phyloP scores from a whole-genome alignment of 1,140 invertebrate genomes.

The Watersipora subatra region DNA sequence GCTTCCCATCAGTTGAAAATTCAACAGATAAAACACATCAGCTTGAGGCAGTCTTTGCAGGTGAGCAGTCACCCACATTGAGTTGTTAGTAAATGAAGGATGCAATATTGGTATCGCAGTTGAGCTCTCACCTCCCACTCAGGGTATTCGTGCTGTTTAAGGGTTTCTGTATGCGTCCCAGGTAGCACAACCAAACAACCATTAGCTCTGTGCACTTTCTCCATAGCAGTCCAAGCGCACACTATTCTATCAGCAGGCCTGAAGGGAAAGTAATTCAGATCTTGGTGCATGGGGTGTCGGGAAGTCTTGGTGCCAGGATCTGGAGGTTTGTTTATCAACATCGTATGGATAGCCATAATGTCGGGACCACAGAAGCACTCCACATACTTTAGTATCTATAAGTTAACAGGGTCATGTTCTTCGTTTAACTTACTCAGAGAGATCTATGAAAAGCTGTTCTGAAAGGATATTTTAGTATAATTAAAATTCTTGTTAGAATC shows the following conservation, averaged over 20 bases:
- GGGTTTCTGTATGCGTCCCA: constrained; percentile 53
- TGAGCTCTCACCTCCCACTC: constrained; percentile 52
- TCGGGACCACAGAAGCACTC: constrained; percentile 65
- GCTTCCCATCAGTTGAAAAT: too few relatives aligned
- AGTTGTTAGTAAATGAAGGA: too few relatives aligned
- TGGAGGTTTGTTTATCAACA: constrained; percentile 84
- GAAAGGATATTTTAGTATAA: too few relatives aligned
- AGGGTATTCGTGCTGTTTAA: constrained; percentile 61
- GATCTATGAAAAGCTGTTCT: too few relatives aligned
- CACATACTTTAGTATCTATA: constrained; percentile 55
- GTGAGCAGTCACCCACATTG: too few relatives aligned
- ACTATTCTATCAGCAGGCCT: constrained; percentile 53
- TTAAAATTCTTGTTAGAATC: too few relatives aligned
- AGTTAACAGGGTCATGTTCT: too few relatives aligned
- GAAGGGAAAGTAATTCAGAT: constrained; percentile 76
- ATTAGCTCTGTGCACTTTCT: constrained; percentile 59
- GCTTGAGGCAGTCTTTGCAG: too few relatives aligned
- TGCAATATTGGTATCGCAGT: too few relatives aligned
- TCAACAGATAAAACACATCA: too few relatives aligned
- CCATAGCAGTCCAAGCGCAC: constrained; percentile 78
- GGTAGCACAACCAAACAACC: constrained; percentile 72
- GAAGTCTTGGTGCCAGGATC: constrained; percentile 54
- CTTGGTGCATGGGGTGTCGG: constrained; percentile 66
- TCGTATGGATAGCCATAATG: constrained; percentile 66
- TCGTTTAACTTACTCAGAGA: too few relatives aligned